Base-by-base conservation (phyloP, 2,888 invertebrate genomes). In the Merodon equestris region DNA sequence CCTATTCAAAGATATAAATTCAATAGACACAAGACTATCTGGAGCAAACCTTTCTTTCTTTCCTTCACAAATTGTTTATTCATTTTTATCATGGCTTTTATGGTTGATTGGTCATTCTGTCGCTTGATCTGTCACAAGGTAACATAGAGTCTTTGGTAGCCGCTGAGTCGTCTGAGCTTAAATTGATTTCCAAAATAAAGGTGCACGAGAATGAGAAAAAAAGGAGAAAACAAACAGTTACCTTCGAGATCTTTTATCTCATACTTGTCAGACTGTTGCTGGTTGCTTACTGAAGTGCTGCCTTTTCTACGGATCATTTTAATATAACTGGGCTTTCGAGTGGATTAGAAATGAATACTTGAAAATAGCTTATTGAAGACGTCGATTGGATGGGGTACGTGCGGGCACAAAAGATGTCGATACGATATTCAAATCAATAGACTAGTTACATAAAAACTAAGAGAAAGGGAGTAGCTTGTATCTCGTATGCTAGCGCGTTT, bases 31-130 rank as follows among this genome's bases (percentile, higher is more conserved):
- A 60, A 54, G 40, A 9, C 48, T 56, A 64, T 60, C 53, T 76
- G 9, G 60, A 71, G 53, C 66, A 76, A 27, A 71, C 68, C 63
- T 68, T 63, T 74, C 56, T 70, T 53, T 58, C n/a, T 27, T 17
- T 60, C 44, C 12, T 34, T 50, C 4, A 13, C 10, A 5, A n/a
- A n/a, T n/a, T n/a, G n/a, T n/a, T n/a, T 42, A 13, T 42, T 42
- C 10, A 15, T 51, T 27, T 12, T 18, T 42, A n/a, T n/a, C n/a
- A n/a, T n/a, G n/a, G n/a, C n/a, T n/a, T n/a, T n/a, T n/a, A n/a
- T n/a, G n/a, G n/a, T n/a, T n/a, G n/a, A n/a, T 51, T 17, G 56
- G 50, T 67, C 19, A 42, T 48, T 54, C 40, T 36, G 15, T 13
- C 64, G 58, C 57, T 70, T 54, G 27, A 7, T 7, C 75, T 75